Evolutionary conservation across 2,797 vertebrate genomes (phyloP), one percentile per base, ranked within the genome.

Genomic region (Fundulus diaphanus): DNA sequence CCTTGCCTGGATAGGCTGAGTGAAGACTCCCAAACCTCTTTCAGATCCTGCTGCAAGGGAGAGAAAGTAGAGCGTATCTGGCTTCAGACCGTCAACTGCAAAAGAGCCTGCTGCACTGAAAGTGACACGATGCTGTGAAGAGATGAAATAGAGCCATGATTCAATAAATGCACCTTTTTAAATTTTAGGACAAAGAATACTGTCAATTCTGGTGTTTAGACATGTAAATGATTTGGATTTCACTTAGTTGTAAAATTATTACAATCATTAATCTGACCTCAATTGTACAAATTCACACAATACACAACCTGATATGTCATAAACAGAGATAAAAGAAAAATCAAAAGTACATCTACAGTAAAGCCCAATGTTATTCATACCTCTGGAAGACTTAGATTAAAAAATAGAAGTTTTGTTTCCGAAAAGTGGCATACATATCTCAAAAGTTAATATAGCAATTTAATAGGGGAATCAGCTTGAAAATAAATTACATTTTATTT

Each of bases 1-100:
- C 83, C 95, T 94, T 82, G 96, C 95, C 90, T 97, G 95, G 0
- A 97, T 84, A 0, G 94, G 94, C 48, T 95, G 95, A 31, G 97
- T 97, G 85, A 96, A 97, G 81, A 98, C 96, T 11, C 98, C 98
- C 40, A 98, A 90, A 6, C 98, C 98, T 93, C 96, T 93, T 71
- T 96, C 95, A 0, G 98, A 99, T 68, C 94, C 96, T 0, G 98
- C 98, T 0, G 97, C 98, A 90, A 99, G 91, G 11, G 96, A 96
- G 89, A 99, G 98, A 82, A 84, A 87, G 90, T 99, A 99, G 31
- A 96, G 77, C 0, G 97, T 98, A 82, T 99, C 97, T 0, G 98
- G 96, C 90, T 97, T 99, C 81, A 99, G 94, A 78, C 95, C 95
- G 78, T 99, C 97, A 7, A 99, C 94, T 0, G 96, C 96, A 24